These are phyloP conservation scores for Acanthosepion pharaonis DNA, from an alignment of 2,888 invertebrate genomes.

Conservation along the genomic window DNA sequence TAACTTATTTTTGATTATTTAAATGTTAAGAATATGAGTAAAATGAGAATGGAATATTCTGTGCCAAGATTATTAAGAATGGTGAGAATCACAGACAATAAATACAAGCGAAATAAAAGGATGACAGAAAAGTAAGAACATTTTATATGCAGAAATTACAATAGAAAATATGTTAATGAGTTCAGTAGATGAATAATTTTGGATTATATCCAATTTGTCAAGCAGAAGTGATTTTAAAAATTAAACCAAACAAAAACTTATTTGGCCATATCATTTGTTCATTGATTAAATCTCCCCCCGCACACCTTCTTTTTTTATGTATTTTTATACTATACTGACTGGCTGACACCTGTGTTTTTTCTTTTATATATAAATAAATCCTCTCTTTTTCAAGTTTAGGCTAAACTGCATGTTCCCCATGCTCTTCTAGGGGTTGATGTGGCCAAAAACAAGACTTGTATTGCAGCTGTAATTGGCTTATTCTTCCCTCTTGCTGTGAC, in stretches of 20 bases:
- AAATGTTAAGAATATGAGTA: no score
- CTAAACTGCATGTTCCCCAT: not conserved
- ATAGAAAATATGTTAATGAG: no score
- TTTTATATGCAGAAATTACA: no score
- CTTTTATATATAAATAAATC: not conserved
- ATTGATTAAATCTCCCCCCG: no score
- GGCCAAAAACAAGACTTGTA: not conserved
- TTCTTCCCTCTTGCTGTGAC: not conserved
- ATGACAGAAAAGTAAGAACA: no score
- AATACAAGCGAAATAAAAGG: no score
- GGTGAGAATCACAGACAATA: no score
- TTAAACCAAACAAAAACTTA: not conserved
- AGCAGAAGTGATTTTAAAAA: not conserved
- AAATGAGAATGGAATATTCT: no score
- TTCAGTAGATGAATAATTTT: no score
- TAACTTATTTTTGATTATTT: no score
- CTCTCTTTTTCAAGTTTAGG: not conserved
- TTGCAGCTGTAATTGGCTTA: not conserved
- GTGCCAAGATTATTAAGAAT: no score
- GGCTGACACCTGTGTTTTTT: not conserved
- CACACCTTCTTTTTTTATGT: no score
- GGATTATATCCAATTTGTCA: not conserved
- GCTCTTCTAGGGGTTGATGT: slow-evolving; percentile 23
- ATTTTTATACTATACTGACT: not conserved
- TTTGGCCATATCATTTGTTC: not conserved